phyloP scores from a whole-genome alignment of 2,113 vertebrate species.

The Plotosus lineatus region DNA sequence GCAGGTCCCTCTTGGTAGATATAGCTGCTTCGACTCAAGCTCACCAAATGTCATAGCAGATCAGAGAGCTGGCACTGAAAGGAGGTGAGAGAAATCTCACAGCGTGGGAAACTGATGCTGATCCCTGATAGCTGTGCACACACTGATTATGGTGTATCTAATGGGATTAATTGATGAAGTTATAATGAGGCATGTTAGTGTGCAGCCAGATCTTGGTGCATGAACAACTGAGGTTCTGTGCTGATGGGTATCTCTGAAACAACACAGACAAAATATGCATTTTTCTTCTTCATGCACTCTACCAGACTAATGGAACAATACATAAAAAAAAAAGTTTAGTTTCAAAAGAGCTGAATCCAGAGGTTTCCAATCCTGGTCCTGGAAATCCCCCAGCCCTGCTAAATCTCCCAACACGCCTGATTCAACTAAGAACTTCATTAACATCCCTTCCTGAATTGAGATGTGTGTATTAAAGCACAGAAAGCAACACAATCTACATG shows the following conservation, averaged over 20 bases:
- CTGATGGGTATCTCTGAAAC: not conserved
- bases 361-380: too few species aligned
- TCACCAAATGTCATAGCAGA: not conserved
- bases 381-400: too few species aligned
- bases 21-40: not conserved
- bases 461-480: too few species aligned
- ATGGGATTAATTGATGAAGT: not conserved
- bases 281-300: not conserved
- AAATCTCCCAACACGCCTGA: too few species aligned
- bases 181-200: not conserved
- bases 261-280: not conserved
- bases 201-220: too few species aligned
- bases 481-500: too few species aligned
- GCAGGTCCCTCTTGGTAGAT: not conserved
- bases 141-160: conserved; percentile 23
- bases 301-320: not conserved
- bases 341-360: not conserved
- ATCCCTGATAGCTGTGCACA: conserved; percentile 39
- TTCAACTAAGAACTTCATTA: too few species aligned
- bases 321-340: not conserved
- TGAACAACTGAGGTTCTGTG: not conserved
- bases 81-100: not conserved
- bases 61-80: not conserved
- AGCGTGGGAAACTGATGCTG: conserved; percentile 38
- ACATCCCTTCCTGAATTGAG: too few species aligned